A percentile compares a stretch with the other conserved stretches of the same genome.
These are phyloP conservation scores for Phortica okadai DNA, from an alignment of 2,888 invertebrate genomes.

Conservation along the genomic window DNA sequence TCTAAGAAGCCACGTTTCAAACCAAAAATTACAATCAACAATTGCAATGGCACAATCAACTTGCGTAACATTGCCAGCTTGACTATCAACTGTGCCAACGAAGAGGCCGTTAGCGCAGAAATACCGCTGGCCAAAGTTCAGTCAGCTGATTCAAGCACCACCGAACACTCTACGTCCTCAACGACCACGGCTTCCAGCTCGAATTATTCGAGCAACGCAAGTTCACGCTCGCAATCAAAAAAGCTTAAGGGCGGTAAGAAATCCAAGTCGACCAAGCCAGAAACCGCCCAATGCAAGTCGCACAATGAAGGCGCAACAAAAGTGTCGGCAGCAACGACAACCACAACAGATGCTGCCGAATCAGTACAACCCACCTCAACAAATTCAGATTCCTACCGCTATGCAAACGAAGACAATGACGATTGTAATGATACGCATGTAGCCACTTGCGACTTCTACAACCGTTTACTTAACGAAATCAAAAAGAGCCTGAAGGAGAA, in stretches of 20 bases:
- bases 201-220: conserved; percentile 67
- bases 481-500: conserved; percentile 72
- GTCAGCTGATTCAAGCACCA: conserved; percentile 48
- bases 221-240: conserved; percentile 71
- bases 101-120: conserved; percentile 67
- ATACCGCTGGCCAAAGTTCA: conserved; percentile 54
- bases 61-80: conserved; percentile 75
- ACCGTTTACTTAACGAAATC: conserved; percentile 74
- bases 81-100: conserved; percentile 74
- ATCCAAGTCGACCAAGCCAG: conserved; percentile 41
- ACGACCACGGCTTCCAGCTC: conserved; percentile 59
- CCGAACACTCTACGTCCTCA: conserved; percentile 57
- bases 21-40: conserved; percentile 76
- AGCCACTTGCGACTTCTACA: conserved; percentile 75
- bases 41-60: conserved; percentile 76
- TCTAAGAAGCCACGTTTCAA: conserved; percentile 67
- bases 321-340: conserved; percentile 32
- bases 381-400: conserved; percentile 39
- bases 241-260: conserved; percentile 54
- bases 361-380: conserved; percentile 48
- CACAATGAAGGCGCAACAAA: neutral
- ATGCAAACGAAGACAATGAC: conserved; percentile 32
- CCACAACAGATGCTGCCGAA: conserved; percentile 1
- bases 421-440: conserved; percentile 60
- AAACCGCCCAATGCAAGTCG: conserved; percentile 35